A percentile compares a stretch with the other conserved stretches of the same genome.
Conservation (phyloP, 2,888 invertebrate species). For the Cyclophora punctaria region DNA sequence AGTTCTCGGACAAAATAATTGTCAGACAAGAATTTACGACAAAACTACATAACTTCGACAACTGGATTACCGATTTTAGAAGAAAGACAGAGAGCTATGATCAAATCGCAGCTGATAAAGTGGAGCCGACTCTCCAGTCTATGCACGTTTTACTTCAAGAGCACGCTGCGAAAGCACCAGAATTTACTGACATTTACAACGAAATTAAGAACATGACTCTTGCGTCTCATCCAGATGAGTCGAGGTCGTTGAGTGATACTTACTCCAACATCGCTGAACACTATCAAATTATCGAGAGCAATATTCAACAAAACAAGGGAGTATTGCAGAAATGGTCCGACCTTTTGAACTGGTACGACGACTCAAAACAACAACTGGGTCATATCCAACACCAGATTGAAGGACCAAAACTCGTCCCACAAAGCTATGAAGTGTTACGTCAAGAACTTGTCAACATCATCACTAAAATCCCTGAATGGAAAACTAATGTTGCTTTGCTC, state of each 20-base stretch:
- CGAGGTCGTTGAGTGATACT: slow-evolving; percentile 81
- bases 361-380: slow-evolving; percentile 84
- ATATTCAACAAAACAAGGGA: slow-evolving; percentile 82
- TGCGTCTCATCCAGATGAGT: slow-evolving; percentile 83
- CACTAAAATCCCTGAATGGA: slow-evolving; percentile 81
- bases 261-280: slow-evolving; percentile 84
- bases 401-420: slow-evolving; percentile 81
- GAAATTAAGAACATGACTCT: slow-evolving; percentile 87
- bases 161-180: slow-evolving; percentile 87
- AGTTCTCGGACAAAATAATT: slow-evolving; percentile 86
- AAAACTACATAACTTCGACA: slow-evolving; percentile 84
- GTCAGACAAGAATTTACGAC: slow-evolving; percentile 88
- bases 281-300: slow-evolving; percentile 84
- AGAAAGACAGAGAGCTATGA: slow-evolving; percentile 84
- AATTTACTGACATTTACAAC: slow-evolving; percentile 84
- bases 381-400: slow-evolving; percentile 88
- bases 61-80: slow-evolving; percentile 85
- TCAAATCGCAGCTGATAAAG: slow-evolving; percentile 86
- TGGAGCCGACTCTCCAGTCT: slow-evolving; percentile 84
- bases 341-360: slow-evolving; percentile 86
- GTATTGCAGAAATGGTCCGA: slow-evolving; percentile 89
- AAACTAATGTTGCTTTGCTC: slow-evolving; percentile 78
- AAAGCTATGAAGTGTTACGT: slow-evolving; percentile 80
- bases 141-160: slow-evolving; percentile 89
- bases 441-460: slow-evolving; percentile 81